Percentiles rank a stretch among this genome's conserved stretches.
Evolutionary conservation across 2,888 invertebrate genomes (phyloP).

Genomic region (Drosophila prostipennis): DNA sequence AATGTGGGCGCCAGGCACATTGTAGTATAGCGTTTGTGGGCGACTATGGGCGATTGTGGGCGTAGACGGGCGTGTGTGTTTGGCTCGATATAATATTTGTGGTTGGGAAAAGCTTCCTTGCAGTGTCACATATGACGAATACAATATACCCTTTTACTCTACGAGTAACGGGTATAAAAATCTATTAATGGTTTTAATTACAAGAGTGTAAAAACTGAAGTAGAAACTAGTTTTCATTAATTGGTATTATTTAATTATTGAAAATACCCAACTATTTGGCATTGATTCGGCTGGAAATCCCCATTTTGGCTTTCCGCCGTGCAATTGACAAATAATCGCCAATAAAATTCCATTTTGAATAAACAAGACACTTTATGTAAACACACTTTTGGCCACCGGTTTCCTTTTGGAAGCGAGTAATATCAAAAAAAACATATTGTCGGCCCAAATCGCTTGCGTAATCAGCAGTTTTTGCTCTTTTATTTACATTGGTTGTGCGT

Average conservation of each 20-base stretch:
- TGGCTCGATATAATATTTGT: too few relatives aligned
- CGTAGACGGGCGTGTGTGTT: too few relatives aligned
- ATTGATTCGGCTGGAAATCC: conserved; percentile 5
- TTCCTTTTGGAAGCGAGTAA: conserved; percentile 42
- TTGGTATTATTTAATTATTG: background rate
- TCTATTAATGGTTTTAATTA: too few relatives aligned
- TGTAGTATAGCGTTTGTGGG: too few relatives aligned
- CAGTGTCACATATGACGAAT: too few relatives aligned
- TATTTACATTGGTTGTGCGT: conserved; percentile 57
- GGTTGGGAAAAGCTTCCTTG: too few relatives aligned
- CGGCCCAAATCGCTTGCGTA: conserved; percentile 67
- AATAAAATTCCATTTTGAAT: conserved; percentile 26
- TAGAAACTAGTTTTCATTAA: too few relatives aligned
- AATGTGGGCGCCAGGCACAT: too few relatives aligned
- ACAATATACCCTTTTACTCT: too few relatives aligned
- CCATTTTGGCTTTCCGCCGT: conserved; percentile 34
- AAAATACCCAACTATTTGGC: conserved; percentile 1
- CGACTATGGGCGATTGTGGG: too few relatives aligned
- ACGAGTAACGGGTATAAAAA: too few relatives aligned
- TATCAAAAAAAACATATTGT: conserved; percentile 26
- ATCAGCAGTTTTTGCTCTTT: conserved; percentile 66
- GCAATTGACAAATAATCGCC: conserved; percentile 37
- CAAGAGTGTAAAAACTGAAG: too few relatives aligned
- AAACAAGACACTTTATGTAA: conserved; percentile 36
- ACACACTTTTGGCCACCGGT: conserved; percentile 33